These are phyloP conservation scores for Andrena marginata DNA, from an alignment of 2,888 invertebrate species.

Conservation along the genomic window DNA sequence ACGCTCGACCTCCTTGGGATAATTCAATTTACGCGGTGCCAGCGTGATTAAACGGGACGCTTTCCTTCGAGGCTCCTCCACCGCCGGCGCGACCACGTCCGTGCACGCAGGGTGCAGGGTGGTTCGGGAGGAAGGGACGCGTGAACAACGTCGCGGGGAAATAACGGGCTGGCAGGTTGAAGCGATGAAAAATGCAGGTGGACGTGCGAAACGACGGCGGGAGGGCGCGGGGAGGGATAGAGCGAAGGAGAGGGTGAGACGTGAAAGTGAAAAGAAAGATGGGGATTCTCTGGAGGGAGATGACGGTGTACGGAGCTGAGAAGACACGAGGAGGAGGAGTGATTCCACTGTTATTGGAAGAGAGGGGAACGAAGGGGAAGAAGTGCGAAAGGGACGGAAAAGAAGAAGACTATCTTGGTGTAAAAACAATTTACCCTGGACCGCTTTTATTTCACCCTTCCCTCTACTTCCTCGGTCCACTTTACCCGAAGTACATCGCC, in stretches of 20 bases:
- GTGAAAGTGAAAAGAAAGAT: not conserved
- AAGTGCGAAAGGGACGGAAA: not conserved
- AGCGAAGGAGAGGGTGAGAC: not conserved
- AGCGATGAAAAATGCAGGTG: constrained; percentile 67
- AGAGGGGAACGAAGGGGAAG: not conserved
- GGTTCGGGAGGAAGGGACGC: constrained; percentile 17
- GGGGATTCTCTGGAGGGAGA: not conserved
- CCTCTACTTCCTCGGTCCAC: not conserved
- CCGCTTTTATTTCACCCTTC: not conserved
- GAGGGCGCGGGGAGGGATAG: constrained; percentile 7
- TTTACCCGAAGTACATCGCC: not conserved
- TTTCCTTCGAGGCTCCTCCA: constrained; percentile 48
- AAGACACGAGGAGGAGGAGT: not conserved
- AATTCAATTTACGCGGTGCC: constrained; percentile 68
- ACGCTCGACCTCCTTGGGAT: constrained; percentile 34
- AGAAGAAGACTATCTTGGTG: not conserved
- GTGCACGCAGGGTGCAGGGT: not conserved
- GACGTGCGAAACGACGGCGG: constrained; percentile 52
- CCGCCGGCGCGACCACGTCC: constrained; percentile 2
- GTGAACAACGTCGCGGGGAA: constrained; percentile 41
- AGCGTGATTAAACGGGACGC: constrained; percentile 68
- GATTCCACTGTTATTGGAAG: not conserved
- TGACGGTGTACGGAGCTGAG: not conserved
- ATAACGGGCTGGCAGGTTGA: constrained; percentile 66
- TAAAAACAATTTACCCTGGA: not conserved